These are phyloP conservation scores for Mycalesis mineus DNA, from an alignment of 2,888 invertebrate genomes.

Conservation along the genomic window DNA sequence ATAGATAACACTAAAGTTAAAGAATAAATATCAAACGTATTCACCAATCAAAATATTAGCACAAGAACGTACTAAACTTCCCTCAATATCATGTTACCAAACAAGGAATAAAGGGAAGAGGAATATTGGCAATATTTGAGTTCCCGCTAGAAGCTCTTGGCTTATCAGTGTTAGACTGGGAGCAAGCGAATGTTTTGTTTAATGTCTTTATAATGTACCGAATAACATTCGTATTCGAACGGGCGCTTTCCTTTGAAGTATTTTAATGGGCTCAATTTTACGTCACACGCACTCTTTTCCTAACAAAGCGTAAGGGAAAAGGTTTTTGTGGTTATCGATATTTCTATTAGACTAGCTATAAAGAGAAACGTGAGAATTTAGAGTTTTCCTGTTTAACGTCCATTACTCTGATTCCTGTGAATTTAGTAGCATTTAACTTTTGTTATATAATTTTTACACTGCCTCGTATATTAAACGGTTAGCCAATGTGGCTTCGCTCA, in stretches of 20 bases:
- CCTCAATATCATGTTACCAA: not conserved
- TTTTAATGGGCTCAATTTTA: not conserved
- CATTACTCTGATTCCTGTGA: too few relatives aligned
- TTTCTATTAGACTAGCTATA: not conserved
- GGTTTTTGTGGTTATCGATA: not conserved
- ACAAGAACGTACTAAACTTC: not conserved
- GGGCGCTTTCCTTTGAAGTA: not conserved
- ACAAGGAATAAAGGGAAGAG: not conserved
- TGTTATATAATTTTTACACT: too few relatives aligned
- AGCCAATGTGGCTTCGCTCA: too few relatives aligned
- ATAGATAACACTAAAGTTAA: too few relatives aligned
- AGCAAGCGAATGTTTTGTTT: not conserved
- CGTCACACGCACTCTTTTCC: not conserved
- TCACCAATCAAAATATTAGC: not conserved
- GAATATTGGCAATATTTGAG: conserved; percentile 1
- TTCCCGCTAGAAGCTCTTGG: not conserved
- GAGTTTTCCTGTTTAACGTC: too few relatives aligned
- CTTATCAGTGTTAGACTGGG: not conserved
- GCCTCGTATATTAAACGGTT: too few relatives aligned
- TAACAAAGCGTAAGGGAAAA: not conserved
- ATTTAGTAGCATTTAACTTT: too few relatives aligned
- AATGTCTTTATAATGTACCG: not conserved
- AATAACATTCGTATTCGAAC: not conserved
- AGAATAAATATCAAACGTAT: not conserved
- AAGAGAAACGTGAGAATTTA: too few relatives aligned